Base-by-base conservation (phyloP, 2,113 vertebrate species). In the Calidris pygmaea region DNA sequence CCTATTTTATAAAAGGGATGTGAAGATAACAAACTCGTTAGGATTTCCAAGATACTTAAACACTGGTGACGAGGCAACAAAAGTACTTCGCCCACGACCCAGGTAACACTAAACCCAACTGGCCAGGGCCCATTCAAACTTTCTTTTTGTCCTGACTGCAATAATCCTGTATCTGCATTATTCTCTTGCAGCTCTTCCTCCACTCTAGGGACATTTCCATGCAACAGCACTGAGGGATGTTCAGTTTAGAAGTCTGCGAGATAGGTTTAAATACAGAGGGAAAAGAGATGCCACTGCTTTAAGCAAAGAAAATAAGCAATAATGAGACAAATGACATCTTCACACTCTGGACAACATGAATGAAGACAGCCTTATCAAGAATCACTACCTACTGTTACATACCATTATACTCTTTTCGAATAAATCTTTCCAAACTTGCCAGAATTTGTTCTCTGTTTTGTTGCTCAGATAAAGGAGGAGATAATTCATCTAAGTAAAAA, bases 371-470 rank as follows among this genome's bases (percentile, higher is more conserved):
- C 59, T 35, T 67, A 34, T 27, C 68, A 89, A 56, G 50, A 86
- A 68, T 45, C 85, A 56, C 35, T 16, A n/a, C n/a, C 62, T 73
- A 29, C 19, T 60, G 32, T 85, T 84, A 94, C 98, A 96, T 98
- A 99, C 99, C 99, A 71, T 99, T 99, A 92, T 98, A 99, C 91
- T 99, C 99, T 88, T 99, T 99, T 53, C 99, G 98, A 94, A 99
- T 99, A 96, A 99, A 99, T 86, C 99, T 98, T 98, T 99, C 99
- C 98, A 99, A 98, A 81, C 99, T 97, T 90, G 95, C 98, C 66
- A 99, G 98, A 96, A 99, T 99, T 97, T 99, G 99, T 78, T 99
- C 99, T 93, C 99, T 98, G 97, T 99, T 99, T 97, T 99, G 99
- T 96, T 99, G 99, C 96, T 99, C 99, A 70, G 96, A 93, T 83